These are phyloP conservation scores for Enteromius mattozi DNA, from an alignment of 2,797 vertebrate species.

Conservation along the genomic window DNA sequence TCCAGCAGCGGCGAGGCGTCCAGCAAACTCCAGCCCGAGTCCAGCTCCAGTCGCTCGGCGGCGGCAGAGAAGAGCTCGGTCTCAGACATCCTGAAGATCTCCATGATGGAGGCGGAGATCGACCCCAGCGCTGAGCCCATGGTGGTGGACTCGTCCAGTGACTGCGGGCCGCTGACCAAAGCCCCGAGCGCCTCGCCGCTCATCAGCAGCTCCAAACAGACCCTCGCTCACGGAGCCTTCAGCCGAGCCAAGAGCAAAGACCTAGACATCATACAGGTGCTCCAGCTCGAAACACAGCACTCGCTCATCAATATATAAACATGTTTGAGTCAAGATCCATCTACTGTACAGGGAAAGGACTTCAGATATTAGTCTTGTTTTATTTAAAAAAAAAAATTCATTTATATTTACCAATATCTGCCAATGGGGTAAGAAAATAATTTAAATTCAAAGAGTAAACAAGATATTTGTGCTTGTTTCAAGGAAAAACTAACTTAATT, in stretches of 20 bases:
- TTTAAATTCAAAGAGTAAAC: no score
- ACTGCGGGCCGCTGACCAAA: slow-evolving; percentile 79
- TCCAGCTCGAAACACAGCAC: no score
- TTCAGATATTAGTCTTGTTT: no score
- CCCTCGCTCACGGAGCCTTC: slow-evolving; percentile 78
- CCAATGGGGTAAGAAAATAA: no score
- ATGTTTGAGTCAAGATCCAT: background rate
- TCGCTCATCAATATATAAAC: background rate
- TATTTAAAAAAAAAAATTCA: no score
- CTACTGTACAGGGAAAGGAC: no score
- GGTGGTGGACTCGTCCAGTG: slow-evolving; percentile 87
- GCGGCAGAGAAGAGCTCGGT: slow-evolving; percentile 84
- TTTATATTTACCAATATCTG: no score
- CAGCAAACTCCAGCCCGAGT: slow-evolving; percentile 84
- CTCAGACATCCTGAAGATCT: slow-evolving; percentile 96
- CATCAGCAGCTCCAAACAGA: slow-evolving; percentile 78
- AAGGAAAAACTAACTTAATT: no score
- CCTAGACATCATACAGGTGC: slow-evolving; percentile 81
- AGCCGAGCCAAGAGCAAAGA: slow-evolving; percentile 83
- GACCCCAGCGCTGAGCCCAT: slow-evolving; percentile 87
- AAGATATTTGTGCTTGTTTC: no score
- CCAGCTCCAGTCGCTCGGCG: slow-evolving; percentile 77
- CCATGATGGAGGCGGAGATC: slow-evolving; percentile 97
- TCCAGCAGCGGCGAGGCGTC: slow-evolving; percentile 85
- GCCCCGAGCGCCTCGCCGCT: slow-evolving; percentile 71